Conservation (phyloP, 2,797 vertebrate species). For the Tokudaia tokunoshimensis region DNA sequence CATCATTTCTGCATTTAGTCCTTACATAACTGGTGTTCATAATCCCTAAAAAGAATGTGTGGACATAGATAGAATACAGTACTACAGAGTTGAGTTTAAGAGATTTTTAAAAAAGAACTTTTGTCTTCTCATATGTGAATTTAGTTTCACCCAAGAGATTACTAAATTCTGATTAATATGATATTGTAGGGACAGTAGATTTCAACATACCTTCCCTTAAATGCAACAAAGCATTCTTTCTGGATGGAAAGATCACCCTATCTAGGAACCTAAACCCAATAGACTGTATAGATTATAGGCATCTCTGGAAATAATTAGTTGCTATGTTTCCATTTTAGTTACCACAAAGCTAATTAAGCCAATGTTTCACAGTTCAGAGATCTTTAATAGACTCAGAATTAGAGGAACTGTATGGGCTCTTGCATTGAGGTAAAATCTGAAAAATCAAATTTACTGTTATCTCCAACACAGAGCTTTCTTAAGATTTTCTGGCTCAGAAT, state of each 20-base stretch:
- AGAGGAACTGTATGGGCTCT: neutral
- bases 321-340: conserved; percentile 32
- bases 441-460: conserved; percentile 59
- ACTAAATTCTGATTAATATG: conserved; percentile 46
- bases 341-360: conserved; percentile 32
- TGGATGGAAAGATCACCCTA: neutral
- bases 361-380: conserved; percentile 17
- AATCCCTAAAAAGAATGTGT: neutral
- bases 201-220: conserved; percentile 54
- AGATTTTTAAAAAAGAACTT: neutral
- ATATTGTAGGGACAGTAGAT: neutral
- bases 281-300: neutral
- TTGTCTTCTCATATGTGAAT: conserved; percentile 13
- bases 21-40: neutral
- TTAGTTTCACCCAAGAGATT: conserved; percentile 54
- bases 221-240: neutral
- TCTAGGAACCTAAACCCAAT: conserved; percentile 7
- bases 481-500: conserved; percentile 58
- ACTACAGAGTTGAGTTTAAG: neutral
- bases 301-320: conserved; percentile 37
- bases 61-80: neutral
- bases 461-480: conserved; percentile 41
- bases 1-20: conserved; percentile 6
- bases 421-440: neutral
- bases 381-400: conserved; percentile 28